phyloP scores from a whole-genome alignment of 2,113 vertebrate genomes.

The Okapia johnstoni region DNA sequence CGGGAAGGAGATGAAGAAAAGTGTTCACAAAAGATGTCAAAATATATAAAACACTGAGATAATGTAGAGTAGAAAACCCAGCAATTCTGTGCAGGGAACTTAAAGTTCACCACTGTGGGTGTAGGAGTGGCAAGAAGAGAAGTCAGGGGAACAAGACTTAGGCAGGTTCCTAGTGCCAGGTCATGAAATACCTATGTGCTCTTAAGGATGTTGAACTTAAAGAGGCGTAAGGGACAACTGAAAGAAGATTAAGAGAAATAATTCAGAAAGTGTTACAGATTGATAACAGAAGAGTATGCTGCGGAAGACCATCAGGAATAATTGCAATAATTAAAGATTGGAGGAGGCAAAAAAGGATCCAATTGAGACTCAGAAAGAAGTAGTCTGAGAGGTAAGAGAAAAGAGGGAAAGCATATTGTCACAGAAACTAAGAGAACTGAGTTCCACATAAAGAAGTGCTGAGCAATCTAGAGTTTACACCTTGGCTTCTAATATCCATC shows the following conservation, averaged over 20 bases:
- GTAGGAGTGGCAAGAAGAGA: not conserved
- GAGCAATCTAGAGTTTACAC: not conserved
- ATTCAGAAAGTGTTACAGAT: not conserved
- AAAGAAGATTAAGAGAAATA: not conserved
- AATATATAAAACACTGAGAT: not conserved
- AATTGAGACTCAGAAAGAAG: not conserved
- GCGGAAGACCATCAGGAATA: not conserved
- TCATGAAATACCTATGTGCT: not conserved
- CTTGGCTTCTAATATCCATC: not conserved
- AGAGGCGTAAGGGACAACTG: not conserved
- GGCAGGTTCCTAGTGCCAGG: not conserved
- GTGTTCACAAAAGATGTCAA: not conserved
- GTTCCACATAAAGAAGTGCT: not conserved
- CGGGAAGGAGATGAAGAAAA: not conserved
- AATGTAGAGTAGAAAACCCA: not conserved
- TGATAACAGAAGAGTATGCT: not conserved
- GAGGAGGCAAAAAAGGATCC: not conserved
- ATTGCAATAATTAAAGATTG: not conserved
- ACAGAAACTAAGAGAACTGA: not conserved
- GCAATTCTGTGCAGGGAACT: not conserved
- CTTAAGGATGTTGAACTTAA: not conserved
- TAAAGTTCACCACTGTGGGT: not conserved
- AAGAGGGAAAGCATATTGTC: not conserved
- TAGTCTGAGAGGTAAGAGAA: not conserved
- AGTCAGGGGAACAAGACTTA: not conserved